These are phyloP conservation scores for Takifugu flavidus DNA, from an alignment of 2,113 vertebrate species.

Conservation along the genomic window DNA sequence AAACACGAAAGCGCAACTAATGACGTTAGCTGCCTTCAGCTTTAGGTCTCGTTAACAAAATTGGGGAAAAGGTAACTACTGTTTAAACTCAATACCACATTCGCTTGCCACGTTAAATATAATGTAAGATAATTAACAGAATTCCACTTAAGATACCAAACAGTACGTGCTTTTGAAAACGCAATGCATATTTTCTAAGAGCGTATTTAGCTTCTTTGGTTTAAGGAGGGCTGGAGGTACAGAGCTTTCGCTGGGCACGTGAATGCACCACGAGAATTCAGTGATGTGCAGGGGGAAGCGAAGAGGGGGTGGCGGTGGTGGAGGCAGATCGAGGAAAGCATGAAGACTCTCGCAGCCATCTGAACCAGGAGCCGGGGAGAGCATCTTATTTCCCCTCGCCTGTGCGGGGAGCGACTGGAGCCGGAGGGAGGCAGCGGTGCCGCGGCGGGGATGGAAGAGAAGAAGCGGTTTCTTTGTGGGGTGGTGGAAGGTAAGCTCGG, in stretches of 20 bases:
- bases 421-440: constrained; percentile 22
- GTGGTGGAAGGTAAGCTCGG: constrained; percentile 82
- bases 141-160: too few relatives aligned
- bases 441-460: constrained; percentile 69
- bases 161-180: too few relatives aligned
- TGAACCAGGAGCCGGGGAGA: constrained; percentile 33
- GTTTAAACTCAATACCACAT: too few relatives aligned
- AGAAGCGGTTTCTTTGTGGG: constrained; percentile 77
- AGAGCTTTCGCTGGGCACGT: constrained; percentile 18
- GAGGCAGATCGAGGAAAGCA: constrained; percentile 33
- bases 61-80: too few relatives aligned
- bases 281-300: constrained; percentile 26
- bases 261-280: constrained; percentile 50
- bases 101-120: too few relatives aligned
- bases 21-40: too few relatives aligned
- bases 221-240: not conserved
- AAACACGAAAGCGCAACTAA: too few relatives aligned
- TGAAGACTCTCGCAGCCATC: constrained; percentile 30
- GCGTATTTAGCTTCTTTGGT: not conserved
- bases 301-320: constrained; percentile 30
- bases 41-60: too few relatives aligned
- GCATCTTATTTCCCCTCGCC: constrained; percentile 37
- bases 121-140: too few relatives aligned
- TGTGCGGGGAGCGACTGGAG: constrained; percentile 21
- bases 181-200: too few relatives aligned